These are phyloP conservation scores for Blomia tropicalis DNA, from an alignment of 2,888 invertebrate species.

Conservation along the genomic window DNA sequence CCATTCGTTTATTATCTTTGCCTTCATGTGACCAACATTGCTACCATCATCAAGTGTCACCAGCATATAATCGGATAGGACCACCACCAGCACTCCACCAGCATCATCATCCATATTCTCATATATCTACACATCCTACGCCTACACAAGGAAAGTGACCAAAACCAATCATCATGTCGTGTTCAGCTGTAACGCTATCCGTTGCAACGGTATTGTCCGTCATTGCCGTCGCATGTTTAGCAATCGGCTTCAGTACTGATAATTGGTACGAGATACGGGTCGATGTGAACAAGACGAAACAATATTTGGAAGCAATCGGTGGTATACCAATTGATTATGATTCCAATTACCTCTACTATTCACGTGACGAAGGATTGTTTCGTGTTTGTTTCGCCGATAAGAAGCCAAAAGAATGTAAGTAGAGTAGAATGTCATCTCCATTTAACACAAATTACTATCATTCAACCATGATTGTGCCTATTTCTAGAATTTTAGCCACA, in stretches of 20 bases:
- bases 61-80: neutral
- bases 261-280: conserved; percentile 92
- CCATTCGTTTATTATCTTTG: too few relatives aligned
- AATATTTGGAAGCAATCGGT: conserved; percentile 36
- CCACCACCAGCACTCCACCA: neutral
- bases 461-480: neutral
- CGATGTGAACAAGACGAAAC: conserved; percentile 69
- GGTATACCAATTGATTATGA: conserved; percentile 43
- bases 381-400: conserved; percentile 85
- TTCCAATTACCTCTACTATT: conserved; percentile 70
- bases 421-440: neutral
- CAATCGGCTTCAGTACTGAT: conserved; percentile 87
- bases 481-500: neutral
- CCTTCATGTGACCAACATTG: neutral
- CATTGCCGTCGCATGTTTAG: conserved; percentile 75
- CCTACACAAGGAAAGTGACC: too few relatives aligned
- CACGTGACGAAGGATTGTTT: conserved; percentile 81
- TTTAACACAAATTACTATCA: too few relatives aligned
- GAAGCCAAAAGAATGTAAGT: conserved; percentile 44
- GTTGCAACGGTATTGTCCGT: conserved; percentile 89
- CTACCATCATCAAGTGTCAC: neutral
- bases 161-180: conserved; percentile 30
- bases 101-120: neutral
- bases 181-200: conserved; percentile 67
- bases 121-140: too few relatives aligned